phyloP scores from a whole-genome alignment of 2,888 invertebrate genomes.

The Holacanthella duospinosa region DNA sequence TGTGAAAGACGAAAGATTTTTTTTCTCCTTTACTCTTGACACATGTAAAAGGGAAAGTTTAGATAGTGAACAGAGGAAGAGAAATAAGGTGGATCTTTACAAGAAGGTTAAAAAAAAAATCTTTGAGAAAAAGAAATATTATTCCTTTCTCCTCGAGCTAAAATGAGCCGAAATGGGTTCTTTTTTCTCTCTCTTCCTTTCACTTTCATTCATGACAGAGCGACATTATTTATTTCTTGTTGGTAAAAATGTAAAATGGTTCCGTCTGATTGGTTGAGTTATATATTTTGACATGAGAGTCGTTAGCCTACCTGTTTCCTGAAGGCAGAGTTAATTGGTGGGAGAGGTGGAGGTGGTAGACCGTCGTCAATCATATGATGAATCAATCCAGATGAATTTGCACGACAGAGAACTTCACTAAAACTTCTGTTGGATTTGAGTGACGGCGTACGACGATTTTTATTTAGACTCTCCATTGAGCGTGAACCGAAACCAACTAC shows the following conservation, averaged over 20 bases:
- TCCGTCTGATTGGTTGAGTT: neutral
- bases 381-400: neutral
- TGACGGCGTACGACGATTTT: slow-evolving; percentile 27
- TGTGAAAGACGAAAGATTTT: too few relatives aligned
- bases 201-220: neutral
- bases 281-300: neutral
- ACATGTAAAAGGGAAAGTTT: too few relatives aligned
- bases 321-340: slow-evolving; percentile 30
- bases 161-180: neutral
- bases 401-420: neutral
- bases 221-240: neutral
- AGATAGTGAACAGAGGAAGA: neutral
- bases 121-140: too few relatives aligned
- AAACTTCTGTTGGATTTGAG: slow-evolving; percentile 29
- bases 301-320: slow-evolving; percentile 32
- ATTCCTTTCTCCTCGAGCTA: neutral
- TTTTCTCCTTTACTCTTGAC: too few relatives aligned
- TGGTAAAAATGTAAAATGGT: too few relatives aligned
- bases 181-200: neutral
- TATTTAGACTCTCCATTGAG: slow-evolving; percentile 21
- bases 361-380: slow-evolving; percentile 19
- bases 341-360: slow-evolving; percentile 30
- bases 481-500: neutral
- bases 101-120: neutral
- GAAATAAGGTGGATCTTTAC: neutral